Evolutionary conservation across 1,140 invertebrate species (phyloP), one percentile per base, ranked within the genome.

Genomic region (Rhynchophorus ferrugineus): DNA sequence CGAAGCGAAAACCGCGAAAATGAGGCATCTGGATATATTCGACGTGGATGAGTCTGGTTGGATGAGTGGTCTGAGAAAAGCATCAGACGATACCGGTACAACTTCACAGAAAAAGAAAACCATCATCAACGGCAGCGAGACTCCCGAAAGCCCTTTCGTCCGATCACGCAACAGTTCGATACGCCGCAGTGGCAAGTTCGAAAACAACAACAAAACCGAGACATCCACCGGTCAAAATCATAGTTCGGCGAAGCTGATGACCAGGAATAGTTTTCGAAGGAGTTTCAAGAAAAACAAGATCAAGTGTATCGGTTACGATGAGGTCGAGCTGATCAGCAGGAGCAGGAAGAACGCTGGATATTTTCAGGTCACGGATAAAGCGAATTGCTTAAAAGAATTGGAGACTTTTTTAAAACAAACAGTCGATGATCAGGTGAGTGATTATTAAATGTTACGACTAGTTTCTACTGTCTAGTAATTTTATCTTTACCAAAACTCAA

Each of bases 1-100:
- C 9, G 63, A 75, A 11, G 75, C 77, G 56, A 79, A 79, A 64
- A 76, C 75, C 7, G 73, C 73, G 16, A 74, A 75, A 36, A 76
- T 76, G 75, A 63, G 74, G 42, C 75, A 76, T 58, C 62, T 70
- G 41, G 75, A 76, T 22, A 59, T 60, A 29, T 59, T 61, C 39
- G 61, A 58, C 34, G 52, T 65, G 58, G 61, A 66, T 13, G 60
- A 65, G 41, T 42, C 47, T 3, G 21, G 18, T 13, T 66, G 62
- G 62, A 57, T 58, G 21, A 54, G 57, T 13, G 61, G 54, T n/a
- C 49, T 65, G 1, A 43, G 61, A n/a, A 65, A 59, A 44, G 42
- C 13, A 20, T 24, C 44, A 44, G 52, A 55, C 11, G 44, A 58
- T 3, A 18, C 22, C 19, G 38, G 39, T n/a, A 37, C 20, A 16